phyloP scores from a whole-genome alignment of 1,140 invertebrate species.

The Nilaparvata lugens region DNA sequence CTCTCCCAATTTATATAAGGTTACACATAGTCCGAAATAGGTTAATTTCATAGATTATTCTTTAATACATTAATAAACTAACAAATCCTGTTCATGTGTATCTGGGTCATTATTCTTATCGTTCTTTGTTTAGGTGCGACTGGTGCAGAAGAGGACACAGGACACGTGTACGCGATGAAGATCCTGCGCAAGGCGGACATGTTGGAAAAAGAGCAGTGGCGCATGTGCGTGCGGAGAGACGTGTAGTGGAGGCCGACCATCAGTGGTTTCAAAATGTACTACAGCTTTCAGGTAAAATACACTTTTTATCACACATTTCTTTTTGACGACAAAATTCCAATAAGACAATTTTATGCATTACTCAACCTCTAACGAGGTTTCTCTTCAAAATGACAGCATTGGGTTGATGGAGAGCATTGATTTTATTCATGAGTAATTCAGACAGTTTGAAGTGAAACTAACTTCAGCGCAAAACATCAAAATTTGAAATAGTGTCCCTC shows the following conservation, averaged over 20 bases:
- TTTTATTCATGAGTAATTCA: too few species aligned
- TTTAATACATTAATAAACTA: too few species aligned
- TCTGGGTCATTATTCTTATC: background rate
- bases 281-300: conserved; percentile 89
- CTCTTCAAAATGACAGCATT: background rate
- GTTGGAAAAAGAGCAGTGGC: conserved; percentile 99
- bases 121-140: conserved; percentile 59
- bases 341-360: background rate
- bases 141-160: conserved; percentile 99
- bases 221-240: conserved; percentile 95
- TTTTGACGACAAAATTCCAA: background rate
- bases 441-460: too few species aligned
- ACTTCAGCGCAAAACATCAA: too few species aligned
- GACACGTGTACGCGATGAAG: conserved; percentile 99
- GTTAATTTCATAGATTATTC: too few species aligned
- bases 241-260: conserved; percentile 98
- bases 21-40: too few species aligned
- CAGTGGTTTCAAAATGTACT: conserved; percentile 99
- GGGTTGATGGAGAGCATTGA: too few species aligned
- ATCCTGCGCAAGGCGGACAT: conserved; percentile 98
- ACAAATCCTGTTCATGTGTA: background rate
- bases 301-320: too few species aligned
- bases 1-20: too few species aligned
- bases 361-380: conserved; percentile 2
- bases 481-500: too few species aligned